These are phyloP conservation scores for Danaus plexippus DNA, from an alignment of 1,140 invertebrate genomes.

Conservation along the genomic window DNA sequence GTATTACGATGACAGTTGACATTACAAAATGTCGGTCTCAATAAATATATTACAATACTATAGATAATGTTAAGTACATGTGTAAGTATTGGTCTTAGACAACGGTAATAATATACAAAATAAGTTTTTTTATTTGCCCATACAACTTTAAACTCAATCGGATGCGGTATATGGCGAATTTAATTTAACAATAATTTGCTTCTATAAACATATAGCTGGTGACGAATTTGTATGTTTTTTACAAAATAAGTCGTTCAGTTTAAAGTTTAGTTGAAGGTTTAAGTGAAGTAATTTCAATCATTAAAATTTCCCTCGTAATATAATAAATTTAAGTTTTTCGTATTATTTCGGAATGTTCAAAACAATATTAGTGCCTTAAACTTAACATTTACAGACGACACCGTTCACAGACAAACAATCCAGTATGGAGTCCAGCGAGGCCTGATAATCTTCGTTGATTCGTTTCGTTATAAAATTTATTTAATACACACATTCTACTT, in stretches of 20 bases:
- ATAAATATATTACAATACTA: conserved; percentile 65
- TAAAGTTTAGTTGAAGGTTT: background rate
- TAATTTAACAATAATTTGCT: too few relatives aligned
- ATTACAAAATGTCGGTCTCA: conserved; percentile 34
- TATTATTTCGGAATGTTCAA: conserved; percentile 1
- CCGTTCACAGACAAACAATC: conserved; percentile 1
- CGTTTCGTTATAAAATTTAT: conserved; percentile 14
- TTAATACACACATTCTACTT: conserved; percentile 7
- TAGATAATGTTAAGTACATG: conserved; percentile 42
- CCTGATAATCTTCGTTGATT: conserved; percentile 16
- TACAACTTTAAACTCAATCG: too few relatives aligned
- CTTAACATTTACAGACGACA: too few relatives aligned
- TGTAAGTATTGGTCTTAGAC: conserved; percentile 25
- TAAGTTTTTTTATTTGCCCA: too few relatives aligned
- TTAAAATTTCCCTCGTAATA: conserved; percentile 3
- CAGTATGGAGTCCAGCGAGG: conserved; percentile 9
- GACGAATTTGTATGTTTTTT: too few relatives aligned
- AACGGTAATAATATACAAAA: too few relatives aligned
- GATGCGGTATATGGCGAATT: too few relatives aligned
- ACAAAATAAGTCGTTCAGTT: too few relatives aligned
- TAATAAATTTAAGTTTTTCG: too few relatives aligned
- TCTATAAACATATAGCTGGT: too few relatives aligned
- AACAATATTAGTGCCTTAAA: background rate
- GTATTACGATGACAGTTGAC: conserved; percentile 40
- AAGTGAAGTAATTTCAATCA: conserved; percentile 2